phyloP scores from a whole-genome alignment of 2,113 vertebrate species.

The Macrotus californicus region DNA sequence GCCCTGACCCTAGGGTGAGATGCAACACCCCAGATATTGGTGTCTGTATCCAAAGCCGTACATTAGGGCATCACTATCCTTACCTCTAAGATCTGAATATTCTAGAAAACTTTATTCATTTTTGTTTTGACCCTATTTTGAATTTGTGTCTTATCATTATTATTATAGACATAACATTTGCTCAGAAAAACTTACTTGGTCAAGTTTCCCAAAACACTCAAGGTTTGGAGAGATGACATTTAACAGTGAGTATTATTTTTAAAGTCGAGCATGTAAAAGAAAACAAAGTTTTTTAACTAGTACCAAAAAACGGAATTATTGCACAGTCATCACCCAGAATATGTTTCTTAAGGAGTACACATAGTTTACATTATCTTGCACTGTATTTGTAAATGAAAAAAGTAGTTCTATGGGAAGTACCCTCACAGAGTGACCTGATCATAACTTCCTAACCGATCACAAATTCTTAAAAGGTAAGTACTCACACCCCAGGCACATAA shows the following conservation, averaged over 20 bases:
- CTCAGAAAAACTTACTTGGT: neutral
- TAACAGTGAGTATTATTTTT: conserved; percentile 2
- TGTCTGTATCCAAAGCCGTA: neutral
- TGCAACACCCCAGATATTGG: fast-evolving
- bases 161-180: neutral
- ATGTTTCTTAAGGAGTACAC: neutral
- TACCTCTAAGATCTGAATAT: neutral
- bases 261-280: neutral
- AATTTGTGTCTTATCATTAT: neutral
- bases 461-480: neutral
- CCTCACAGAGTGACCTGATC: neutral
- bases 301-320: neutral
- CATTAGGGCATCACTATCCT: neutral
- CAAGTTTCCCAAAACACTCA: neutral
- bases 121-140: neutral
- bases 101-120: neutral
- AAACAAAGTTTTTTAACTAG: neutral
- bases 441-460: neutral
- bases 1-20: fast-evolving
- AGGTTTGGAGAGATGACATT: neutral
- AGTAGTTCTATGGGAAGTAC: neutral
- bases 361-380: neutral
- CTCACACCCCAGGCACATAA: neutral
- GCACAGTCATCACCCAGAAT: neutral
- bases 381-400: neutral